Conservation (phyloP, 2,797 vertebrate genomes). For the Dryobates pubescens region DNA sequence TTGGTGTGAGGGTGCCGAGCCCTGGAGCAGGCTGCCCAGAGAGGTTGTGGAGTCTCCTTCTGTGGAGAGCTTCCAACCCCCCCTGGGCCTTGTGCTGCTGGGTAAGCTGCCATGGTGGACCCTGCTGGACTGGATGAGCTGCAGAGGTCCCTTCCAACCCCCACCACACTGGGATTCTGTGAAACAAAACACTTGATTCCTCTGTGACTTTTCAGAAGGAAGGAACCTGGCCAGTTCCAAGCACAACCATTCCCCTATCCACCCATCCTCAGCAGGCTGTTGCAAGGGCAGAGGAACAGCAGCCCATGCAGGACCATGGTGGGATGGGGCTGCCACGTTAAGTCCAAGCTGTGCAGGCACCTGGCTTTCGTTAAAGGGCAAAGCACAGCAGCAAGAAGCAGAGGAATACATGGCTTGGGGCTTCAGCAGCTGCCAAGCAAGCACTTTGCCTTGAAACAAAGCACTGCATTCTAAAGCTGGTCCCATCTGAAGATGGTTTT, state of each 20-base stretch:
- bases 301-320: not conserved
- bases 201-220: not conserved
- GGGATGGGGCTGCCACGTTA: accelerated
- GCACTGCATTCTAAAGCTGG: not conserved
- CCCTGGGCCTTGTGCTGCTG: too few relatives aligned
- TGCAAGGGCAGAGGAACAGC: not conserved
- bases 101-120: too few relatives aligned
- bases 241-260: not conserved
- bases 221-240: not conserved
- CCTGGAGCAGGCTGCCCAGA: too few relatives aligned
- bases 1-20: too few relatives aligned
- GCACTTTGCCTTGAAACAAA: not conserved
- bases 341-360: not conserved
- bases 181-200: not conserved
- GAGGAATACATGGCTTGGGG: not conserved
- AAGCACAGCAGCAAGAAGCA: not conserved
- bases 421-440: not conserved
- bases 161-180: too few relatives aligned
- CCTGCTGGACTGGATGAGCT: too few relatives aligned
- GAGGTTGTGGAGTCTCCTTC: too few relatives aligned
- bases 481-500: not conserved
- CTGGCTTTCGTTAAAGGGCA: not conserved
- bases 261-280: accelerated
- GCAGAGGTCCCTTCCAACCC: too few relatives aligned
- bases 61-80: too few relatives aligned